Percentiles rank a stretch among this genome's conserved stretches.
Evolutionary conservation across 2,888 invertebrate species (phyloP).

Genomic region (Vannuccia rotundouncinata): DNA sequence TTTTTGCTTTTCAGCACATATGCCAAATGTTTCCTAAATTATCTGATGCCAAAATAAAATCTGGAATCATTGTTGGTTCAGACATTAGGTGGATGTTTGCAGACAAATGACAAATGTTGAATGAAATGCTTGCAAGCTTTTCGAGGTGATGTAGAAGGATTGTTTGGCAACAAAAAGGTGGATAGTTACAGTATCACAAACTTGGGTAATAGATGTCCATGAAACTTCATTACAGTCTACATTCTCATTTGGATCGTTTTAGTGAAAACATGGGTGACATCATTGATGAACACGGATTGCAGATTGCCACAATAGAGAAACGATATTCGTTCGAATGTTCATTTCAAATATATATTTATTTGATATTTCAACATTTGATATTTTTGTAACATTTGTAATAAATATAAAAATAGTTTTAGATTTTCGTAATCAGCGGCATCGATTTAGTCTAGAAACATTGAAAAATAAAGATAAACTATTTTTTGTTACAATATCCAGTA

Average conservation of each 20-base stretch:
- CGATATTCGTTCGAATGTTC: conserved; percentile 19
- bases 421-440: not conserved
- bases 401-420: conserved; percentile 10
- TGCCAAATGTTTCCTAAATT: conserved; percentile 25
- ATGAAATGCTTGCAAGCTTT: conserved; percentile 30
- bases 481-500: not conserved
- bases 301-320: conserved; percentile 28
- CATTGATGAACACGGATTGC: conserved; percentile 21
- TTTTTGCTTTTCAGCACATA: conserved; percentile 16
- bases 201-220: conserved; percentile 25
- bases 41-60: conserved; percentile 27
- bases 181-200: conserved; percentile 22
- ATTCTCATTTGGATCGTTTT: conserved; percentile 30
- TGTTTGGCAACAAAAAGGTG: conserved; percentile 7
- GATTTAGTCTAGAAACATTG: not conserved
- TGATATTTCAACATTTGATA: conserved; percentile 13
- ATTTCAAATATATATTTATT: conserved; percentile 11
- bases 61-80: conserved; percentile 25
- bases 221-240: conserved; percentile 32
- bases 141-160: conserved; percentile 31
- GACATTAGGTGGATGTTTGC: conserved; percentile 29
- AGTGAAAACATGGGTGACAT: conserved; percentile 29
- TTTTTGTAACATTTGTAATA: conserved; percentile 17
- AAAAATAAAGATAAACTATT: not conserved
- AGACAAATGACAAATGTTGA: conserved; percentile 22